phyloP scores from a whole-genome alignment of 2,797 vertebrate species.

The Notamacropus eugenii region DNA sequence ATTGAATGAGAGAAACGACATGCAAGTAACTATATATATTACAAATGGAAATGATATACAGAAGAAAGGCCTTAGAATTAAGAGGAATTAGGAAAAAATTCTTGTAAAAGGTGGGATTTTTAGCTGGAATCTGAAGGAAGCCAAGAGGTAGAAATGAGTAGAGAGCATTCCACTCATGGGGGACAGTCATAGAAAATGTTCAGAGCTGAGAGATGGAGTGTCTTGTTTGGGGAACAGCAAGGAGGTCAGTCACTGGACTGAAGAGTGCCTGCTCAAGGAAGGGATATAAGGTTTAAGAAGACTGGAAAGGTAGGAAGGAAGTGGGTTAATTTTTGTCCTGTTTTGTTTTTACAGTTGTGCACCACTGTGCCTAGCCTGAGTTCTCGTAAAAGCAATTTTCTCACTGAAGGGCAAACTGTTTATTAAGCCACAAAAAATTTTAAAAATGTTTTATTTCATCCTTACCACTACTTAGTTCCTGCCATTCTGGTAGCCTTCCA shows the following conservation, averaged over 20 bases:
- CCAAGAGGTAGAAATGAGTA: neutral
- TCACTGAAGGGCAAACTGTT: neutral
- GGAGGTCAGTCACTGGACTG: neutral
- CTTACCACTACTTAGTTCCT: neutral
- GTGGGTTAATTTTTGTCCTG: neutral
- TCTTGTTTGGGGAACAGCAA: neutral
- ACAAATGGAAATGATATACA: neutral
- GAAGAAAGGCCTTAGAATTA: neutral
- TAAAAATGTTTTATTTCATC: neutral
- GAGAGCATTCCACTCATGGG: neutral
- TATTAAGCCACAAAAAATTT: neutral
- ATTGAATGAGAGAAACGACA: neutral
- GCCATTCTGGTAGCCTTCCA: neutral
- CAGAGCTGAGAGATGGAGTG: neutral
- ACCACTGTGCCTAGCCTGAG: neutral
- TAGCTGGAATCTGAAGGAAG: neutral
- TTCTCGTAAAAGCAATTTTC: neutral
- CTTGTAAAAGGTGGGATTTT: neutral
- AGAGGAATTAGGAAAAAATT: neutral
- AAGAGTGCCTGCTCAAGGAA: neutral
- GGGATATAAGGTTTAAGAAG: neutral
- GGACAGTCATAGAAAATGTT: no score
- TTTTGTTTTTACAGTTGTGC: neutral
- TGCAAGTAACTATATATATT: neutral
- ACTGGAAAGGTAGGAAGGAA: neutral